phyloP scores from a whole-genome alignment of 2,113 vertebrate species.

The Daubentonia madagascariensis region DNA sequence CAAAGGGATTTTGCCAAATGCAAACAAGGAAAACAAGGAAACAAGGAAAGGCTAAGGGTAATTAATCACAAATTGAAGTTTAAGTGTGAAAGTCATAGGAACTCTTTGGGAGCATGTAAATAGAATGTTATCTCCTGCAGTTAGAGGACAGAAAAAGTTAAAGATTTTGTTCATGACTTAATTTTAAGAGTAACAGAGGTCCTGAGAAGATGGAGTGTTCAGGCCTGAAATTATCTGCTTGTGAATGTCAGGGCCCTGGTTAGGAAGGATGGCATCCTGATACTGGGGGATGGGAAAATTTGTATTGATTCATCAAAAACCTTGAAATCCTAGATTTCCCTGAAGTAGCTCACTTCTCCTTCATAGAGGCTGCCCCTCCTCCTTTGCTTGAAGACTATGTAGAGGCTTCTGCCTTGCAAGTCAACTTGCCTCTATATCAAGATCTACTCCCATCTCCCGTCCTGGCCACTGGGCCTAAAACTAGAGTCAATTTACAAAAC shows the following conservation, averaged over 20 bases:
- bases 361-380: background rate
- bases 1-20: background rate
- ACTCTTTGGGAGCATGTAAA: background rate
- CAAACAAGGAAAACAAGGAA: background rate
- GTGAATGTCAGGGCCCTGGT: background rate
- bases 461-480: background rate
- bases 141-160: background rate
- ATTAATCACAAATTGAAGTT: background rate
- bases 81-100: background rate
- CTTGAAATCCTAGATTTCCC: background rate
- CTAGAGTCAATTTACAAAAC: background rate
- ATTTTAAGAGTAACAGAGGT: background rate
- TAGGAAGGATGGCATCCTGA: background rate
- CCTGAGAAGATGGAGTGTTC: background rate
- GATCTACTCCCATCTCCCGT: background rate
- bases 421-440: background rate
- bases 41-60: background rate
- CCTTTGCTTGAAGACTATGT: background rate
- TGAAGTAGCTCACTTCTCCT: background rate
- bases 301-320: background rate
- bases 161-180: background rate
- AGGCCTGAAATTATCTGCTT: background rate
- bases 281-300: background rate
- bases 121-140: background rate
- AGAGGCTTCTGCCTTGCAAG: background rate